Conservation (phyloP, 2,113 vertebrate genomes). For the Chlorodrepanis virens region DNA sequence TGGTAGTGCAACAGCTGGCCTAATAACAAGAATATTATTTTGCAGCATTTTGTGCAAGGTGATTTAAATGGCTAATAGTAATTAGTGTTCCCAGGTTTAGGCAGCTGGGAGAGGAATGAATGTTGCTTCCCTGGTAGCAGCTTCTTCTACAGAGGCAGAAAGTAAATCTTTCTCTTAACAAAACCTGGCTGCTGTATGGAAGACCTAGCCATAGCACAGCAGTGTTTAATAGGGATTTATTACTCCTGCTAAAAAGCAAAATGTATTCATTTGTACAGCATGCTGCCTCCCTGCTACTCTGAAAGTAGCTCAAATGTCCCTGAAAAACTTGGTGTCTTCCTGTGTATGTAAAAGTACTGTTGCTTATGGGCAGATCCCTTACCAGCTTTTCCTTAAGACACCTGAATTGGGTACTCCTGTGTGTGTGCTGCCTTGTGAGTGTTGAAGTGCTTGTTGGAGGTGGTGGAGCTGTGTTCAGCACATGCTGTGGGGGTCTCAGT, state of each 20-base stretch:
- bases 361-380: neutral
- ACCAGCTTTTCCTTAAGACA: neutral
- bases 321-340: neutral
- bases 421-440: neutral
- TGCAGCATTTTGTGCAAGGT: neutral
- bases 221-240: neutral
- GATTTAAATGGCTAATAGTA: neutral
- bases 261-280: neutral
- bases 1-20: neutral
- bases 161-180: neutral
- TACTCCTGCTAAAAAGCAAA: neutral
- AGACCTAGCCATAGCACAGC: neutral
- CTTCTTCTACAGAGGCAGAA: neutral
- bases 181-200: neutral
- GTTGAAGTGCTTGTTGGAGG: rapidly evolving
- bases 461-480: neutral
- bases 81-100: neutral
- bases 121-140: neutral
- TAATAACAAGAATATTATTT: neutral
- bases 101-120: neutral
- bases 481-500: neutral
- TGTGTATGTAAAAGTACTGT: rapidly evolving
- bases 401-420: neutral
- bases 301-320: neutral
- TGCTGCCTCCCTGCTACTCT: neutral